Conservation (phyloP, 35 echinoderm and acorn worm species). For the Hemicentrotus pulcherrimus region DNA sequence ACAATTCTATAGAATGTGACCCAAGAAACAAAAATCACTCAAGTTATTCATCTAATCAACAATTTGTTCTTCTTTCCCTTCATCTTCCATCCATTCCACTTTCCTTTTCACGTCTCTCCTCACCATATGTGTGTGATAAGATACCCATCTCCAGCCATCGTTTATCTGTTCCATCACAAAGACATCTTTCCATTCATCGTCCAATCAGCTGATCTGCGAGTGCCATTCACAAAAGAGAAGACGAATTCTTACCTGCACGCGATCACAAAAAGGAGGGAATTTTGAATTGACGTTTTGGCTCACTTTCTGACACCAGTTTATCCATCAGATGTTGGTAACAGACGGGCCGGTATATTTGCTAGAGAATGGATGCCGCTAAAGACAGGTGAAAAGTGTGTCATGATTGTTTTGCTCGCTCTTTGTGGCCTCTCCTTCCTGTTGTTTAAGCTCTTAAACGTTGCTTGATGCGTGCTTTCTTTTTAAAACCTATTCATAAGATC, state of each 20-base stretch:
- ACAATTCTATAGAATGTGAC: too few relatives aligned
- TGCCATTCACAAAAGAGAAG: background rate
- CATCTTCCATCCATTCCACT: background rate
- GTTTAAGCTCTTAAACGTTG: background rate
- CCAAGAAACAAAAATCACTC: too few relatives aligned
- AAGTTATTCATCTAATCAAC: background rate
- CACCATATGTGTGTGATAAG: conserved; percentile 11
- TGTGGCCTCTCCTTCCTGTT: background rate
- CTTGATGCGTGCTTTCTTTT: background rate
- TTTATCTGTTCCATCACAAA: background rate
- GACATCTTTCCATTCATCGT: background rate
- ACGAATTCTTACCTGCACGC: background rate
- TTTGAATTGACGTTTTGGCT: background rate
- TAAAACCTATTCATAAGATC: background rate
- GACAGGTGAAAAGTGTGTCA: background rate
- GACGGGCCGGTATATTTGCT: background rate
- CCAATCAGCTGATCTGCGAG: background rate
- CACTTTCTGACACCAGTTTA: conserved; percentile 4
- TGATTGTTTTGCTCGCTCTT: background rate
- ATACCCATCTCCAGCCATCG: background rate
- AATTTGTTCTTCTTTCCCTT: background rate
- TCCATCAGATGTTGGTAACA: background rate
- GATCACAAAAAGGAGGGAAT: background rate
- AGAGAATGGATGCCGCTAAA: background rate
- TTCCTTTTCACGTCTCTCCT: background rate